Base-by-base conservation (phyloP, 1,140 invertebrate genomes). In the Chrysoperla carnea region DNA sequence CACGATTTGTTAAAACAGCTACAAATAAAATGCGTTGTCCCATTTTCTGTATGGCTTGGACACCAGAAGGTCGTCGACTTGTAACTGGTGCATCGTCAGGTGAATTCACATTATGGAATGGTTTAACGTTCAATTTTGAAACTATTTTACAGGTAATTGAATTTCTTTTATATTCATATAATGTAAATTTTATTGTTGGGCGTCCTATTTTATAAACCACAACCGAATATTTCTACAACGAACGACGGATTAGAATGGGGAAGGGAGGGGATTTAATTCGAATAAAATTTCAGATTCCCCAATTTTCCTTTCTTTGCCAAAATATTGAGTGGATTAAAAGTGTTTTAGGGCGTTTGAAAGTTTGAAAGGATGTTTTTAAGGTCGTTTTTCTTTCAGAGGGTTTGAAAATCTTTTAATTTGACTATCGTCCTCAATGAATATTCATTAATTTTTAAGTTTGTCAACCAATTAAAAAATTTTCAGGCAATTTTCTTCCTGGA, bases 21-120 rank as follows among this genome's bases (percentile, higher is more conserved):
- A 98, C 94, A 37, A 99, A 99, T 67, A 99, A 99, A 76, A 94
- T 97, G 78, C 75, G 93, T 52, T 99, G 95, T 69, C 96, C 95
- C 0, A 94, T 99, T 48, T 99, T 99, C 66, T 91, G 89, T 56
- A 81, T 99, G 58, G 89, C 90, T 6, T 99, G 96, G 96, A 99
- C 96, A 6, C 94, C 95, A 3, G 96, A 99, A 67, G 96, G 96
- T 14, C 75, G 96, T 44, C 73, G 96, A 47, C 67, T 99, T 41
- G 89, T 99, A 3, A 99, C 96, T 7, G 96, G 96, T 6, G 94
- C 96, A 9, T 98, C 93, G 1, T 96, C 91, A 49, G 96, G 96
- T 14, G 96, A 99, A 66, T 99, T 99, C 58, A 99, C 96, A 0
- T 67, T 99, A 2, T 99, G 96, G 96, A 99, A 99, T 73, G 96